Conservation (phyloP, 2,797 vertebrate genomes). For the Esox lucius region DNA sequence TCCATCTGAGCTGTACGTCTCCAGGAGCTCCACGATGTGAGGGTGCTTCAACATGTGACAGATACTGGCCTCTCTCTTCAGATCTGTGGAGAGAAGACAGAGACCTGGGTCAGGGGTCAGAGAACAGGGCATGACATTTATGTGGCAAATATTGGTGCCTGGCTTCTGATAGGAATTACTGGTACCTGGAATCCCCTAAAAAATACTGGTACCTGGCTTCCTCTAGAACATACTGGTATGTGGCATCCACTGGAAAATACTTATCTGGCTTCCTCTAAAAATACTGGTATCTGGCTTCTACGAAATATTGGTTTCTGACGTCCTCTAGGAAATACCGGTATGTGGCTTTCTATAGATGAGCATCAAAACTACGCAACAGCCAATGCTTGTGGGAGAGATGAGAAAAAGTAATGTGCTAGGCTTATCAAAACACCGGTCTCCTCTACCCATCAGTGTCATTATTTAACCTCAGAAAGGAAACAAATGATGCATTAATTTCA, state of each 20-base stretch:
- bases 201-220: no score
- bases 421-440: background rate
- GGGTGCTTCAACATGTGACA: constrained; percentile 99
- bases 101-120: background rate
- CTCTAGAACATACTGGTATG: no score
- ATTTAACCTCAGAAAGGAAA: constrained; percentile 1
- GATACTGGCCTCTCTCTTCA: constrained; percentile 97
- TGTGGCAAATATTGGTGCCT: no score
- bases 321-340: no score
- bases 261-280: no score
- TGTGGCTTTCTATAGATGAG: constrained; percentile 20
- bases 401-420: background rate
- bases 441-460: background rate
- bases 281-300: no score
- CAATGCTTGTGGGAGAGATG: background rate
- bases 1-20: constrained; percentile 97
- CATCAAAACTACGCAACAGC: background rate
- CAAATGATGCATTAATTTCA: constrained; percentile 1
- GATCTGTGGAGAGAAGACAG: constrained; percentile 74
- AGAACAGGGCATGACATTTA: background rate
- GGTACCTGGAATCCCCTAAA: no score
- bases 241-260: no score
- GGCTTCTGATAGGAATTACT: no score
- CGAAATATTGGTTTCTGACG: no score
- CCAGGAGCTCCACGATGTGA: constrained; percentile 94